phyloP scores from a whole-genome alignment of 2,888 invertebrate species.

The Pollenia griseotomentosa region DNA sequence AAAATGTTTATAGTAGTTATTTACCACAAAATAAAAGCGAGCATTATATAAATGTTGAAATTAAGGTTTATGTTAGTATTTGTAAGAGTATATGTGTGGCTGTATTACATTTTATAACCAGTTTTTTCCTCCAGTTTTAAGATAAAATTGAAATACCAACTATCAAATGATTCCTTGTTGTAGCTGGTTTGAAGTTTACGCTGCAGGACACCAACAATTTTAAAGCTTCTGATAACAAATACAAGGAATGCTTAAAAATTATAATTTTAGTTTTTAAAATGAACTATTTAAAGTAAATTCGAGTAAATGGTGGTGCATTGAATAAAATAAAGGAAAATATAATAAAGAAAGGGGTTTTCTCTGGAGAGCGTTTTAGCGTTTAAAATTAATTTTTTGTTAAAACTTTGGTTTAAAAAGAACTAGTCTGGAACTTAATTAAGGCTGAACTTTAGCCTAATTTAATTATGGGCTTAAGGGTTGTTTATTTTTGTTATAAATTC shows the following conservation, averaged over 20 bases:
- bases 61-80: background rate
- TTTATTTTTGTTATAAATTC: no score
- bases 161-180: constrained; percentile 30
- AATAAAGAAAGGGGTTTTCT: background rate
- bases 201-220: constrained; percentile 48
- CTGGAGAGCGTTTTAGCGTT: no score
- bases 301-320: constrained; percentile 25
- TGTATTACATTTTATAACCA: constrained; percentile 56
- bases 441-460: no score
- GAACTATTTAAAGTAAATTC: constrained; percentile 34
- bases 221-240: constrained; percentile 33
- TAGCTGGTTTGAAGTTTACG: background rate
- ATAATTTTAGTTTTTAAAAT: constrained; percentile 13
- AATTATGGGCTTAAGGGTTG: no score
- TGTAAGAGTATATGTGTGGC: background rate
- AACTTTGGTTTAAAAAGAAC: no score
- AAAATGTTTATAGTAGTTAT: constrained; percentile 62
- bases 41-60: background rate
- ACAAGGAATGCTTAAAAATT: constrained; percentile 17
- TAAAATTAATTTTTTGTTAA: no score
- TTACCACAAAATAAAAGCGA: constrained; percentile 61
- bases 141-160: constrained; percentile 48
- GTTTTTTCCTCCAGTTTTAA: background rate
- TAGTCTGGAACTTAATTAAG: no score
- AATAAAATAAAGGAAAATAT: background rate